A percentile compares a stretch with the other conserved stretches of the same genome.
These are phyloP conservation scores for Halcyon malimbica DNA, from an alignment of 2,113 vertebrate genomes.

Conservation along the genomic window DNA sequence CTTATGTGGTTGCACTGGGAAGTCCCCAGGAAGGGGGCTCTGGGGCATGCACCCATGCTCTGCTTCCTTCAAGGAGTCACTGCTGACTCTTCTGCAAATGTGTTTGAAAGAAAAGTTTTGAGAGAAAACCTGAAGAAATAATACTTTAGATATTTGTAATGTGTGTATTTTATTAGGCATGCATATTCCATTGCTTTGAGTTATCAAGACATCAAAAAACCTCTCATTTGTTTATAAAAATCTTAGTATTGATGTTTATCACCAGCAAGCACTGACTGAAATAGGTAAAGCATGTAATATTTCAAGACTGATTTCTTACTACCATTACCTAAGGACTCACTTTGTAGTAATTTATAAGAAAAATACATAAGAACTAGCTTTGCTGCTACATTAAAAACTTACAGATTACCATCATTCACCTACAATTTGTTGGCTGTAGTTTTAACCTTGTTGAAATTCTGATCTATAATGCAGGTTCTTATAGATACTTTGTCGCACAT, in stretches of 20 bases:
- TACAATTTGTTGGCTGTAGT: neutral
- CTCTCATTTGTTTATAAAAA: neutral
- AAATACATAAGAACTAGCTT: neutral
- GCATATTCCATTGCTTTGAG: neutral
- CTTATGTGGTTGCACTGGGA: accelerated
- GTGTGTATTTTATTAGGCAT: neutral
- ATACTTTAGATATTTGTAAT: neutral
- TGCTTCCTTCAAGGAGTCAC: accelerated
- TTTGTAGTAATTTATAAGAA: neutral
- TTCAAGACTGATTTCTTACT: neutral
- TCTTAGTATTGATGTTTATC: neutral
- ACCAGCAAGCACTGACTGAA: neutral
- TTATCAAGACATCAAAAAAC: accelerated
- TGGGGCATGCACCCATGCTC: no score
- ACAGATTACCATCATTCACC: neutral
- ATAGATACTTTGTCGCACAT: neutral
- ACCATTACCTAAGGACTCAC: neutral
- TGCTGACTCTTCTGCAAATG: neutral
- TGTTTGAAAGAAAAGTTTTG: neutral
- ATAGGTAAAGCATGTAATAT: neutral
- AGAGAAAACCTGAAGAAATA: neutral
- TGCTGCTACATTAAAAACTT: neutral
- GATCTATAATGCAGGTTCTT: neutral
- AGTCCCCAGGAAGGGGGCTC: accelerated
- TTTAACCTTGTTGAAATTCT: neutral